Conservation (phyloP, 1,140 invertebrate species). For the Harlomillsia oculata region DNA sequence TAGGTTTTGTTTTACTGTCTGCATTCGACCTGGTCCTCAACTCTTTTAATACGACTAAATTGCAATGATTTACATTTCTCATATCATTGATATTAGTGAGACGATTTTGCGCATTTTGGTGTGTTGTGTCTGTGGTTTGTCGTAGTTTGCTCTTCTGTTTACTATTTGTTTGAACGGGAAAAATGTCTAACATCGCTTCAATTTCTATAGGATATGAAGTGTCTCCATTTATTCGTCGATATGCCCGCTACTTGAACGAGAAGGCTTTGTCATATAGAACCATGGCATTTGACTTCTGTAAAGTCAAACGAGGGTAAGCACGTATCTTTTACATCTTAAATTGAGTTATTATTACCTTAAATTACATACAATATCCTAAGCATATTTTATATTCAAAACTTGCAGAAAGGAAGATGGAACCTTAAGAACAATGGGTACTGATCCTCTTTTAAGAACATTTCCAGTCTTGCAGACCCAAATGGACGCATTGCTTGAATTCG, state of each 20-base stretch:
- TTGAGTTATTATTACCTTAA: not conserved
- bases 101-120: constrained; percentile 1
- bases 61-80: not conserved
- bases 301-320: constrained; percentile 92
- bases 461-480: constrained; percentile 91
- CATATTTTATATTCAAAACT: constrained; percentile 33
- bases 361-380: too few species aligned
- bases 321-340: constrained; percentile 1
- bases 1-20: too few species aligned
- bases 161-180: not conserved
- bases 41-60: not conserved
- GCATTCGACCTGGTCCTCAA: too few species aligned
- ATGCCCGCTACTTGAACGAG: constrained; percentile 98
- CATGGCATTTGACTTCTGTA: constrained; percentile 99
- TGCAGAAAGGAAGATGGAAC: constrained; percentile 91
- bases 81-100: not conserved
- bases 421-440: constrained; percentile 90
- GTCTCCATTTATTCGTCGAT: constrained; percentile 96
- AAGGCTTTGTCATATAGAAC: constrained; percentile 95
- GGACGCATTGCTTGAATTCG: constrained; percentile 92
- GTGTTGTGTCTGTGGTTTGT: not conserved
- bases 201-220: constrained; percentile 86
- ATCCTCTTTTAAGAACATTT: constrained; percentile 93
- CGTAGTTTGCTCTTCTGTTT: not conserved
- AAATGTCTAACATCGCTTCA: too few species aligned